A percentile compares a stretch with the other conserved stretches of the same genome.
phyloP scores from a whole-genome alignment of 2,113 vertebrate species.

The western clawed frog (Xenopus tropicalis) region DNA sequence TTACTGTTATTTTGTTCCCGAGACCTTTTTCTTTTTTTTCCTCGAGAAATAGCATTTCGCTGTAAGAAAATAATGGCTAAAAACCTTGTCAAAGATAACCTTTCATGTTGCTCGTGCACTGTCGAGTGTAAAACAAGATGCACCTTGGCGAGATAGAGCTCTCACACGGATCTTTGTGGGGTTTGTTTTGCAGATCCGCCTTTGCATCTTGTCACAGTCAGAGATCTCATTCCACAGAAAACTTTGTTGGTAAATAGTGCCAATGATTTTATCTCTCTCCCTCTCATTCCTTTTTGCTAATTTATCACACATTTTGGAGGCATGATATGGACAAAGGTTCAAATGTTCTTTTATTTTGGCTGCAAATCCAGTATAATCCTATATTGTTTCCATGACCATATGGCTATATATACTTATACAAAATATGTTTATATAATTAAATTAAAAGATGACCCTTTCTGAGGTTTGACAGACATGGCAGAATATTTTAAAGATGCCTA shows the following conservation, averaged over 20 bases:
- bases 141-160: conserved; percentile 71
- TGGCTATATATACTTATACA: conserved; percentile 13
- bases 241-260: conserved; percentile 12
- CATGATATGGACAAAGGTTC: conserved; percentile 34
- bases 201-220: conserved; percentile 24
- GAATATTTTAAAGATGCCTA: no score
- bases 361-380: conserved; percentile 36
- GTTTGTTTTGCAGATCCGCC: conserved; percentile 19
- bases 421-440: no score
- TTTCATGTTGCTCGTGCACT: conserved; percentile 70
- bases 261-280: neutral
- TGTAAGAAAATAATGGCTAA: conserved; percentile 81
- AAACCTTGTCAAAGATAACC: conserved; percentile 85
- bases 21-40: conserved; percentile 88
- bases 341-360: conserved; percentile 31
- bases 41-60: conserved; percentile 91
- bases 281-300: conserved; percentile 10
- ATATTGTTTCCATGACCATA: conserved; percentile 20
- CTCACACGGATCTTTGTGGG: conserved; percentile 65
- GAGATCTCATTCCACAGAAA: conserved; percentile 21
- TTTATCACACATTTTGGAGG: conserved; percentile 15
- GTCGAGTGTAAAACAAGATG: conserved; percentile 75
- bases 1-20: conserved; percentile 99
- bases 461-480: no score
- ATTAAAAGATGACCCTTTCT: no score